Evolutionary conservation across 2,113 vertebrate genomes (phyloP).

Genomic region (Ictalurus furcatus): DNA sequence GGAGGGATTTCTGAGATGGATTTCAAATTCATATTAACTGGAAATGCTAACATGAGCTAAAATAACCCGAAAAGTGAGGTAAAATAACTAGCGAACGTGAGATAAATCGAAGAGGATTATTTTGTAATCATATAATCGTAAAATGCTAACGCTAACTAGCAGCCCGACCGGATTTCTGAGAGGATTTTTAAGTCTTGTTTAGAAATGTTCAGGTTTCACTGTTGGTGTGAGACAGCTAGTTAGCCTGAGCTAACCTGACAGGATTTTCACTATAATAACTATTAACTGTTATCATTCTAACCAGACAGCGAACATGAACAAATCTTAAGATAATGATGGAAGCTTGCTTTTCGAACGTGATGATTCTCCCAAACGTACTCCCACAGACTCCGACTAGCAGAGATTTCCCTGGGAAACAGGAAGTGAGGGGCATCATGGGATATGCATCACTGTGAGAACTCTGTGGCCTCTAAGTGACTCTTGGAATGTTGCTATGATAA

Average conservation of each 20-base stretch:
- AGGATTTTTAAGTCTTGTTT: not conserved
- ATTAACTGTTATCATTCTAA: not conserved
- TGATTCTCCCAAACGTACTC: not conserved
- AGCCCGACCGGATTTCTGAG: not conserved
- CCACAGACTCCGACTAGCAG: not conserved
- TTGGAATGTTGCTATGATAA: conserved; percentile 65
- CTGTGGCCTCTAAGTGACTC: conserved; percentile 54
- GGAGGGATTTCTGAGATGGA: too few relatives aligned
- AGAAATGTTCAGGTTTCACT: not conserved
- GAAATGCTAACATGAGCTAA: too few relatives aligned
- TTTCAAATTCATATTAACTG: too few relatives aligned
- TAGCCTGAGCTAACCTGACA: not conserved
- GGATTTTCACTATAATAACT: too few relatives aligned
- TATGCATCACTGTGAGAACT: conserved; percentile 68
- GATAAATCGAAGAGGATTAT: not conserved
- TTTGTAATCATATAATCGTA: not conserved
- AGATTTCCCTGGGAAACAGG: conserved; percentile 46
- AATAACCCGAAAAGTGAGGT: too few relatives aligned
- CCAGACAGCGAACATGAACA: not conserved
- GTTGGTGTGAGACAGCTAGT: not conserved
- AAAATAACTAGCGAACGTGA: too few relatives aligned
- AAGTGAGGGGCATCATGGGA: conserved; percentile 47
- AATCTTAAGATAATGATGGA: too few relatives aligned
- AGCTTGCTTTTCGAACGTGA: not conserved
- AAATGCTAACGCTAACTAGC: not conserved